A percentile compares a stretch with the other conserved stretches of the same genome.
phyloP scores from a whole-genome alignment of 92 coral and sea anemone species.

The Bergia sp. region DNA sequence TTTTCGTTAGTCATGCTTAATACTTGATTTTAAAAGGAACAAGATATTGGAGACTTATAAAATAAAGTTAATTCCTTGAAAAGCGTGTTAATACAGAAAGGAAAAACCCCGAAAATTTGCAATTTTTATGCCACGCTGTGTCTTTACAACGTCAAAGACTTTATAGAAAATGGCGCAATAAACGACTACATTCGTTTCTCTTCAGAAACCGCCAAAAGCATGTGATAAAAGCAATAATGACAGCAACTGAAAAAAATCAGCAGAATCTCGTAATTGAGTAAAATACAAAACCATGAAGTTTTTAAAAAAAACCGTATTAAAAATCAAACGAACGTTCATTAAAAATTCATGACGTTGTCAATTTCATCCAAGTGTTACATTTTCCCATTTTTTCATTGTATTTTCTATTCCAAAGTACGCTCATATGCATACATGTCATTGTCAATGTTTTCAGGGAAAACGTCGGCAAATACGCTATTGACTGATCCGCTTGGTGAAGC shows the following conservation, averaged over 20 bases:
- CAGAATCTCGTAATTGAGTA: too few relatives aligned
- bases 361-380: not conserved
- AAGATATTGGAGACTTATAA: too few relatives aligned
- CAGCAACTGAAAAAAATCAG: not conserved
- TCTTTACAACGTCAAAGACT: not conserved
- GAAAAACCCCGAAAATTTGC: not conserved
- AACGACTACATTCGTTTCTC: not conserved
- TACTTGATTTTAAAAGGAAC: too few relatives aligned
- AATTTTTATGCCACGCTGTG: too few relatives aligned
- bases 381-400: not conserved
- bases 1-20: too few relatives aligned
- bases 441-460: not conserved
- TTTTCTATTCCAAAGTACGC: not conserved
- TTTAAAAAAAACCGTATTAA: too few relatives aligned
- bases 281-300: not conserved
- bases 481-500: not conserved
- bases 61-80: too few relatives aligned
- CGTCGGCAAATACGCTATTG: not conserved
- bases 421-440: not conserved
- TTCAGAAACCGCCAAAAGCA: not conserved
- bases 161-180: too few relatives aligned
- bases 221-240: too few relatives aligned
- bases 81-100: too few relatives aligned
- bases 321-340: not conserved
- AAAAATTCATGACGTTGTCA: not conserved